Evolutionary conservation across 1,140 invertebrate genomes (phyloP).

Genomic region (Chionoecetes opilio): DNA sequence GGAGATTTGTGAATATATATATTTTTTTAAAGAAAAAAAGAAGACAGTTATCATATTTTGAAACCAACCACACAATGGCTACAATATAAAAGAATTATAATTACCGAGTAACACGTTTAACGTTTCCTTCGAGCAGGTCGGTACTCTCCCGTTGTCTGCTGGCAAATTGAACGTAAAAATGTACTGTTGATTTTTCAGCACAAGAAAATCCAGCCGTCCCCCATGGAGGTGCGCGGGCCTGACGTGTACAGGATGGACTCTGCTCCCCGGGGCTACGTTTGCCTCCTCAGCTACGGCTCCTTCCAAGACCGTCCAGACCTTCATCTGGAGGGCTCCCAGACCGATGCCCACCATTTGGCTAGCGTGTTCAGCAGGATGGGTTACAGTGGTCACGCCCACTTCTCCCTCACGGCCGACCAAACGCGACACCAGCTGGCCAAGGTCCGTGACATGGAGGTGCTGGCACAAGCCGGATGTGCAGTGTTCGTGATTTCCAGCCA

Average conservation of each 20-base stretch:
- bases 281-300: slow-evolving; percentile 62
- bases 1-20: no score
- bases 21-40: no score
- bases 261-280: slow-evolving; percentile 51
- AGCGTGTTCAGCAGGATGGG: slow-evolving; percentile 67
- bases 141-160: not conserved
- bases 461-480: slow-evolving; percentile 55
- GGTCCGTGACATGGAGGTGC: slow-evolving; percentile 59
- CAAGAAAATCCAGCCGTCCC: no score
- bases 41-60: no score
- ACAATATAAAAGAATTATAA: no score
- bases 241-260: slow-evolving; percentile 46
- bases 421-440: slow-evolving; percentile 47
- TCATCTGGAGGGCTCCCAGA: slow-evolving; percentile 23
- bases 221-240: not conserved
- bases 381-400: slow-evolving; percentile 49
- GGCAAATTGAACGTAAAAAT: not conserved
- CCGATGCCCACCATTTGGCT: slow-evolving; percentile 49
- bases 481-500: slow-evolving; percentile 58
- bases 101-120: not conserved
- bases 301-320: slow-evolving; percentile 65
- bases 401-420: slow-evolving; percentile 58
- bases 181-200: not conserved
- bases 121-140: not conserved
- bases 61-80: no score